Evolutionary conservation across 2,113 vertebrate genomes (phyloP).

Genomic region (Cheilinus undulatus): DNA sequence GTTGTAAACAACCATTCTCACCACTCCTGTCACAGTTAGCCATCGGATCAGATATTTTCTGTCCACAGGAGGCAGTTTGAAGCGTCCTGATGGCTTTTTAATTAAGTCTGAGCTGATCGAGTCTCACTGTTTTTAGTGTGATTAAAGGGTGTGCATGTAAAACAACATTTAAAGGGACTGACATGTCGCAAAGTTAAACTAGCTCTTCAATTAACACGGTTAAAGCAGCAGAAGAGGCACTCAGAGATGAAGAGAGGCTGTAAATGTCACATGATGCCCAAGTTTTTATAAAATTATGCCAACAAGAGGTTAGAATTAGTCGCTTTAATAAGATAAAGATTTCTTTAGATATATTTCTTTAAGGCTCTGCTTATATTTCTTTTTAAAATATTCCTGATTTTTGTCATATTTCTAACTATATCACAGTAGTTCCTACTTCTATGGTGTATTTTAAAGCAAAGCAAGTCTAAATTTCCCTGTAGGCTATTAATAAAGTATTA

Average conservation of each 20-base stretch:
- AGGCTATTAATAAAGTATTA: too few relatives aligned
- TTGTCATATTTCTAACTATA: too few relatives aligned
- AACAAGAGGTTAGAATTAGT: not conserved
- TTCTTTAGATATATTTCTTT: too few relatives aligned
- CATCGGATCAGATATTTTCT: not conserved
- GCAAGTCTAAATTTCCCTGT: too few relatives aligned
- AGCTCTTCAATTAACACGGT: not conserved
- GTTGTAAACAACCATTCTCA: not conserved
- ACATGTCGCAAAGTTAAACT: not conserved
- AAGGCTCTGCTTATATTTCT: too few relatives aligned
- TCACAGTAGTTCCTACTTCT: too few relatives aligned
- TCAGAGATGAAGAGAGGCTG: not conserved
- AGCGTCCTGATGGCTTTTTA: slow-evolving; percentile 44
- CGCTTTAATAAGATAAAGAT: not conserved
- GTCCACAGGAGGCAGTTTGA: slow-evolving; percentile 11
- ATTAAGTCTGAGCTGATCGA: slow-evolving; percentile 23
- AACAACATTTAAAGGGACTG: not conserved
- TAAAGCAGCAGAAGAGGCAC: slow-evolving; percentile 1
- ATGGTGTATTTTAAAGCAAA: too few relatives aligned
- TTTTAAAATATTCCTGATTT: too few relatives aligned
- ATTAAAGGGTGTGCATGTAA: slow-evolving; percentile 9
- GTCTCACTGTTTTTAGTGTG: slow-evolving; percentile 28
- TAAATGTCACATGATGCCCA: too few relatives aligned
- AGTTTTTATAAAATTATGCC: too few relatives aligned
- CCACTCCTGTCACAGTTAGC: not conserved